These are phyloP conservation scores for Calephelis nemesis DNA, from an alignment of 1,140 invertebrate genomes.

Conservation along the genomic window DNA sequence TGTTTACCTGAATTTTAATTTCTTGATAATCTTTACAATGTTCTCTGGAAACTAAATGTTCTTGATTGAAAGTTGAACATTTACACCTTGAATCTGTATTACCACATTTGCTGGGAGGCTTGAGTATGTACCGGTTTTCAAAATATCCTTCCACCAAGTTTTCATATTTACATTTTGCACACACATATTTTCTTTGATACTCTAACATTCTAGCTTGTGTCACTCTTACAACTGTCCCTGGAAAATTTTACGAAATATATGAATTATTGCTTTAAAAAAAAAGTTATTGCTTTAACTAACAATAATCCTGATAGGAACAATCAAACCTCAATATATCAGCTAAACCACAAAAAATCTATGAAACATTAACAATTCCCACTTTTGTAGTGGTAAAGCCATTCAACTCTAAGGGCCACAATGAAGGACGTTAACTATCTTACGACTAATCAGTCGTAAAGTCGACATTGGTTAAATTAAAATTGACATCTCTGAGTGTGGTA, in stretches of 20 bases:
- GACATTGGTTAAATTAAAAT: no score
- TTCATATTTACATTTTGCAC: constrained; percentile 87
- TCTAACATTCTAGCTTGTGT: constrained; percentile 89
- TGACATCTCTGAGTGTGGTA: no score
- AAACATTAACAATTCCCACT: no score
- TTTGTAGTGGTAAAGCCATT: no score
- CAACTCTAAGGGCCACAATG: no score
- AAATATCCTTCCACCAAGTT: constrained; percentile 84
- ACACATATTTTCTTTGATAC: constrained; percentile 86
- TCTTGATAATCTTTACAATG: constrained; percentile 94
- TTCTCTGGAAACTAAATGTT: constrained; percentile 80
- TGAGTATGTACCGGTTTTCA: constrained; percentile 83
- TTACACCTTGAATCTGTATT: constrained; percentile 81
- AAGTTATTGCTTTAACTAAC: no score
- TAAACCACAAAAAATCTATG: no score
- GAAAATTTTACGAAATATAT: constrained; percentile 36
- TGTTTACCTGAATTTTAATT: constrained; percentile 87
- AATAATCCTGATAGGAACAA: no score
- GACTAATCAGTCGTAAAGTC: no score
- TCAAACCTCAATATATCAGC: no score
- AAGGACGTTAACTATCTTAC: no score
- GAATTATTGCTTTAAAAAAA: no score
- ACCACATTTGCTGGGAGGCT: constrained; percentile 81
- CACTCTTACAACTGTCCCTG: constrained; percentile 88
- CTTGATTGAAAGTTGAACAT: constrained; percentile 76